phyloP scores from a whole-genome alignment of 2,113 vertebrate genomes.

The Martes martes region DNA sequence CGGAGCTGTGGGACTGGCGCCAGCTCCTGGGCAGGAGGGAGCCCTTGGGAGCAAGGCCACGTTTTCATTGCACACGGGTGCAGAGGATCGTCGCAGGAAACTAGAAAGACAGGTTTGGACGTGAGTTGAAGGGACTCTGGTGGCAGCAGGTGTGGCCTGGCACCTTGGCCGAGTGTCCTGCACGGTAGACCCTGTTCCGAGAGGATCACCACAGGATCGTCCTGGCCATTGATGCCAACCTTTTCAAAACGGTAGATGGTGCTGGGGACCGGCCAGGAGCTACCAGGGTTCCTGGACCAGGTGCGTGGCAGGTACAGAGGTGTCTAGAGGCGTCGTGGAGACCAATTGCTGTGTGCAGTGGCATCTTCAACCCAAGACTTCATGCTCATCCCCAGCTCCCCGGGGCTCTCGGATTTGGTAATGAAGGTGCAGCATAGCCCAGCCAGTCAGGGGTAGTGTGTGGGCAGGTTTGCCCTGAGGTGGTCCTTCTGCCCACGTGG shows the following conservation, averaged over 20 bases:
- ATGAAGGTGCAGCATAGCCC: background rate
- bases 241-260: background rate
- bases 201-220: background rate
- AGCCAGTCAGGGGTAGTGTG: background rate
- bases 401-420: background rate
- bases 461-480: background rate
- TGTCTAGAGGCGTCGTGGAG: background rate
- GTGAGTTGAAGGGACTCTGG: background rate
- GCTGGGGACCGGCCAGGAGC: background rate
- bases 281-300: background rate
- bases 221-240: background rate
- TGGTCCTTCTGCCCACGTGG: background rate
- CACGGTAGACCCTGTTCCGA: background rate
- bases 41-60: background rate
- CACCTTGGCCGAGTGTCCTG: background rate
- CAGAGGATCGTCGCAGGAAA: background rate
- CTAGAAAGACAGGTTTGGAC: slow-evolving; percentile 58
- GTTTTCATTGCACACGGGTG: background rate
- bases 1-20: background rate
- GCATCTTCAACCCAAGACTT: background rate
- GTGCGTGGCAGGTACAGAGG: background rate
- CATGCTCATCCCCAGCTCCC: background rate
- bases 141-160: slow-evolving; percentile 8
- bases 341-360: background rate
- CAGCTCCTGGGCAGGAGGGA: background rate